phyloP scores from a whole-genome alignment of 2,888 invertebrate genomes.

The Steinernema scapterisci region DNA sequence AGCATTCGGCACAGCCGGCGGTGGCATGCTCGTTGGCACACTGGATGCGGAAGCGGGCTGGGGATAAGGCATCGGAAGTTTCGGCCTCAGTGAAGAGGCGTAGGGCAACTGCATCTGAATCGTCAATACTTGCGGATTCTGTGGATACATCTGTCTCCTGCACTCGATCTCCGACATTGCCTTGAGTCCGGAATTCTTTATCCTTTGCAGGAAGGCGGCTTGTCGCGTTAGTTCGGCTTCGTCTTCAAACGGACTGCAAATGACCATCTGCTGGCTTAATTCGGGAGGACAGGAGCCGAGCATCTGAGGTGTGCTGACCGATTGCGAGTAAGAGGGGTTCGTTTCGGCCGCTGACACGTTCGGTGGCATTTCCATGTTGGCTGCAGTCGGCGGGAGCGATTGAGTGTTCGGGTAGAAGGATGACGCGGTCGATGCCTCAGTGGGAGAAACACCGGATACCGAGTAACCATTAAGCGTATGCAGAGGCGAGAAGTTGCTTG shows the following conservation, averaged over 20 bases:
- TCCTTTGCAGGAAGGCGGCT: not conserved
- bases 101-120: slow-evolving; percentile 15
- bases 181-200: slow-evolving; percentile 1
- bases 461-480: slow-evolving; percentile 26
- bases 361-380: slow-evolving; percentile 27
- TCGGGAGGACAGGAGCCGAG: not conserved
- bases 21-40: not conserved
- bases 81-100: not conserved
- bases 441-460: slow-evolving; percentile 22
- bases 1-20: not conserved
- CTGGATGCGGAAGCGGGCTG: not conserved
- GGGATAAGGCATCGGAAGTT: slow-evolving; percentile 15
- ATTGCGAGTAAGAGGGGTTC: slow-evolving; percentile 17
- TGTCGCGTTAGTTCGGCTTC: slow-evolving; percentile 1
- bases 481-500: slow-evolving; percentile 22
- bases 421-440: slow-evolving; percentile 15
- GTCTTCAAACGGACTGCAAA: slow-evolving; percentile 15
- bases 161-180: slow-evolving; percentile 10
- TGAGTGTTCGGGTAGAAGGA: slow-evolving; percentile 6
- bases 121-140: not conserved
- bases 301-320: not conserved
- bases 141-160: slow-evolving; percentile 1
- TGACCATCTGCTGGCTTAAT: not conserved
- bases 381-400: slow-evolving; percentile 19
- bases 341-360: not conserved